Evolutionary conservation across 2,113 vertebrate species (phyloP).

Genomic region (Eubucco bourcierii): DNA sequence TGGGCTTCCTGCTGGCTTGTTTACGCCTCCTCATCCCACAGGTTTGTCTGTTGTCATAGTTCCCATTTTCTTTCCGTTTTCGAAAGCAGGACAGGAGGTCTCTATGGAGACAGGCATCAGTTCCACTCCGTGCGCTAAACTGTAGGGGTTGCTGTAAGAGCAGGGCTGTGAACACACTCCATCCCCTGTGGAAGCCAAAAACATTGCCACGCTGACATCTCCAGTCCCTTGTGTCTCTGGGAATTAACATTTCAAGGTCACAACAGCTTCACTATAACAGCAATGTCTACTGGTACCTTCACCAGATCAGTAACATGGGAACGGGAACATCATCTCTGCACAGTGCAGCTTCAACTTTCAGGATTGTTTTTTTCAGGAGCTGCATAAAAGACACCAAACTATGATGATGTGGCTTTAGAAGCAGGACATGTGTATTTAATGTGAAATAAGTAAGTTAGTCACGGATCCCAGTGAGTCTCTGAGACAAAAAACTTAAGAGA

Average conservation of each 20-base stretch:
- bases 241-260: constrained; percentile 20
- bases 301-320: neutral
- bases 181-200: neutral
- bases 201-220: neutral
- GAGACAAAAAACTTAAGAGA: rapidly evolving
- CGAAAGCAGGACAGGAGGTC: constrained; percentile 52
- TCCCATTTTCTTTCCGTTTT: neutral
- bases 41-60: constrained; percentile 64
- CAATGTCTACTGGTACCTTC: neutral
- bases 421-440: neutral
- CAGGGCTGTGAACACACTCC: neutral
- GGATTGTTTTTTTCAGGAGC: neutral
- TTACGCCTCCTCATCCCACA: constrained; percentile 41
- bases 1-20: constrained; percentile 42
- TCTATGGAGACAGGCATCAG: constrained; percentile 62
- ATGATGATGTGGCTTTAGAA: neutral
- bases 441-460: neutral
- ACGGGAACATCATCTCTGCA: neutral
- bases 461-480: neutral
- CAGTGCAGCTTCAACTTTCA: neutral
- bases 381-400: neutral
- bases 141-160: constrained; percentile 64
- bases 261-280: neutral
- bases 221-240: neutral
- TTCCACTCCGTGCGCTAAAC: constrained; percentile 34